Evolutionary conservation across 2,888 invertebrate genomes (phyloP), one percentile per base, ranked within the genome.

Genomic region (Synergus japonicus): DNA sequence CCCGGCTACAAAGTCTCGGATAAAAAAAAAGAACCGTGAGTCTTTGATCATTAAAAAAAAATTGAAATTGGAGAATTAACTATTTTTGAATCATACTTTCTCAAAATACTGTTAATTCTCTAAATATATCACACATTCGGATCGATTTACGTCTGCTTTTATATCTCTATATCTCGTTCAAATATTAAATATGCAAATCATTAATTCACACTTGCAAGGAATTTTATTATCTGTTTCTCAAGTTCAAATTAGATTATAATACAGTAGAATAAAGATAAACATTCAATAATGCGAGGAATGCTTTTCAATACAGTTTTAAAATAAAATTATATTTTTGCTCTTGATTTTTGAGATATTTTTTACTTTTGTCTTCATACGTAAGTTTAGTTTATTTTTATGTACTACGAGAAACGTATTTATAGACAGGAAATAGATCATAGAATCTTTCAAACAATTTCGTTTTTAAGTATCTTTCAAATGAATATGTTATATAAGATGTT

Each of bases 1-100:
- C 37, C 54, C 67, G n/a, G 78, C 43, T 37, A 63, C 49, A 60
- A 64, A 78, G 13, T 63, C 22, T 29, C 29, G 22, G 10, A 12
- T 4, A 18, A 29, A 29, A 29, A 12, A 29, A 29, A 29, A 29
- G 22, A 29, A 29, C 5, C 13, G 22, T 63, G 13, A 22, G 22
- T 4, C 13, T 63, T 7, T 29, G 10, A 63, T 5, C 1, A 4
- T 29, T 18, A 13, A 63, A 2, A 10, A 63, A 63, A 63, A 18
- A 5, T 63, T 4, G 5, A 12, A 12, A 63, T 22, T 1, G 7
- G 12, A 29, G 22, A 18, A 58, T 58, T 18, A 1, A 10, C 1
- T 10, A 29, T 22, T 41, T 37, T 37, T 5, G 7, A 65, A n/a
- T 43, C 54, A 54, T 43, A 49, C 15, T 76, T 63, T 22, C 12